Base-by-base conservation (phyloP, 2,888 invertebrate species). In the Parnassius mnemosyne region DNA sequence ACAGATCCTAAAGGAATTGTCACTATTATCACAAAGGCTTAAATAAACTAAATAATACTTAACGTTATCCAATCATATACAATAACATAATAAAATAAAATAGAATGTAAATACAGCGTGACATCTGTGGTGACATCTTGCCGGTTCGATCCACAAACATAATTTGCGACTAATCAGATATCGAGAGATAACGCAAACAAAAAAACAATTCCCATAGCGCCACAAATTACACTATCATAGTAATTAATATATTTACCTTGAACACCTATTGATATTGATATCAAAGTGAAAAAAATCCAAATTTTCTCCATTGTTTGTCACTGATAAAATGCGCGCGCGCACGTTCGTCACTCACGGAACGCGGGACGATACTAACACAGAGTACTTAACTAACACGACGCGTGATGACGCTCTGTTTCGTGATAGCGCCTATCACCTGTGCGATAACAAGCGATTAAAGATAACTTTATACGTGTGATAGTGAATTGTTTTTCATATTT, bases 301-400 rank as follows among this genome's bases (percentile, higher is more conserved):
- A 53, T 50, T 47, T 34, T 62, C 50, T 58, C 53, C 58, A 58
- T 62, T 58, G 53, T 57, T 42, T 12, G 61, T 53, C 53, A 53
- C 49, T 16, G 3, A 50, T 1, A 11, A 10, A 46, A 46, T 13
- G 56, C 61, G 61, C 56, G 25, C 16, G 47, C 61, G 61, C 56
- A 52, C 61, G 61, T 52, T 41, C 41, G 56, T 53, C 10, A 34
- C 9, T 5, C 9, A 20, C 52, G 61, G 61, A 13, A 25, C 60
- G 60, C 50, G 61, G 42, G 51, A 44, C 56, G 56, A 41, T 9
- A 61, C 61, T 60, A 25, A 49, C 16, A 20, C 13, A 13, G 10
- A 20, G 5, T 10, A 7, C 9, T 34, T 34, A 7, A 34, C 34
- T 43, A 16, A 16, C 47, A 49, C 16, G 16, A 13, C 16, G 10